Evolutionary conservation across 2,113 vertebrate species (phyloP).

Genomic region (Suricata suricatta): DNA sequence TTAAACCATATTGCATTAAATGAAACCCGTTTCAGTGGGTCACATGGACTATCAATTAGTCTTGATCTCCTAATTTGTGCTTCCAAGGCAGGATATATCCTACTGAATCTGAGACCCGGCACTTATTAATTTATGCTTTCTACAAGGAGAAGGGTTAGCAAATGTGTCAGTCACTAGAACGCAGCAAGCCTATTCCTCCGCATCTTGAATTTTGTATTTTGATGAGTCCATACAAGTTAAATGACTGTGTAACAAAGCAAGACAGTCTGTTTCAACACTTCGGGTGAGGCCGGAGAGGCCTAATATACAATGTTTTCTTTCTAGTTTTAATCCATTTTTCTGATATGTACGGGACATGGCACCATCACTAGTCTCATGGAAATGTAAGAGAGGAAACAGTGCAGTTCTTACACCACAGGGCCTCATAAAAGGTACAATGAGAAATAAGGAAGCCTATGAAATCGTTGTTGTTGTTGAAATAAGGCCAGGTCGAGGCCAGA

Average conservation of each 20-base stretch:
- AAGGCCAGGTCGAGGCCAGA: conserved; percentile 24
- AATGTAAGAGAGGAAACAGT: conserved; percentile 41
- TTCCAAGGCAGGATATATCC: conserved; percentile 28
- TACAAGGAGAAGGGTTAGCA: conserved; percentile 60
- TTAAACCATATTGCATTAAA: conserved; percentile 58
- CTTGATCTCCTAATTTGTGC: conserved; percentile 67
- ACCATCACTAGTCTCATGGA: neutral
- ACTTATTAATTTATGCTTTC: conserved; percentile 57
- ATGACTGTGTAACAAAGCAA: conserved; percentile 36
- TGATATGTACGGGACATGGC: neutral
- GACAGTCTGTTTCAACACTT: conserved; percentile 30
- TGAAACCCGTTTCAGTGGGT: conserved; percentile 57
- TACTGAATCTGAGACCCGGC: conserved; percentile 30
- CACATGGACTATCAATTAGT: conserved; percentile 65
- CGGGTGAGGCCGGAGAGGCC: neutral
- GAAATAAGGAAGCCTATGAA: conserved; percentile 40
- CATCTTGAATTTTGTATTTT: conserved; percentile 51
- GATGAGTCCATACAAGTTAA: conserved; percentile 45
- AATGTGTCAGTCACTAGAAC: conserved; percentile 54
- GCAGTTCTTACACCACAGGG: neutral
- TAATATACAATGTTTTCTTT: neutral
- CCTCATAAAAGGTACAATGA: conserved; percentile 45
- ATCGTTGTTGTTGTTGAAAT: conserved; percentile 33
- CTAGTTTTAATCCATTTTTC: conserved; percentile 44
- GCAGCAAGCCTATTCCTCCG: neutral